Base-by-base conservation (phyloP, 2,888 invertebrate species). In the Rhamphomyia laevipes region DNA sequence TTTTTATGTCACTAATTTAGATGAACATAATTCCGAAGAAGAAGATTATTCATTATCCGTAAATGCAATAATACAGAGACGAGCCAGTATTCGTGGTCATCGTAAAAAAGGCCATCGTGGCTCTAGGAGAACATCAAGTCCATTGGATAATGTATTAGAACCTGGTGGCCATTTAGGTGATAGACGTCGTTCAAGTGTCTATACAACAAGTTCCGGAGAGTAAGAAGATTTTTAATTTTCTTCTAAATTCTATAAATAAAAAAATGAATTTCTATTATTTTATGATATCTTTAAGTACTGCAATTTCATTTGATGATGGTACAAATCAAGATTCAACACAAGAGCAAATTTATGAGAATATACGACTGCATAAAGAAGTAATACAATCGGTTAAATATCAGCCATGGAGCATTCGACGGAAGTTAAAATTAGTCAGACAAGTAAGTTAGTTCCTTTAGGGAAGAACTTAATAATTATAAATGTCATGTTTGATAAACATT, bases 341-440 rank as follows among this genome's bases (percentile, higher is more conserved):
- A 63, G 90, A 91, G 63, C 87, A 90, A 71, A 89, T 92, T 56
- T 86, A 86, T 63, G 91, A 91, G 68, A 92, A 90, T 62, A 84
- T 94, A 52, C 82, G 86, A 56, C 71, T 93, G 31, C 92, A 94
- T 68, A 93, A 93, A 66, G 93, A 94, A 68, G 89, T 94, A 1
- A 73, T 94, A 53, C 83, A 84, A 55, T 86, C 84, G 42, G 87
- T 92, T 12, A 89, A 88, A 61, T 80, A 86, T 61, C 88, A 90
- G 62, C 89, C 90, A 3, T 83, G 90, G 77, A 81, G 81, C 27
- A 84, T 91, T 77, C 73, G 85, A 47, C 78, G 86, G 59, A 92
- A 92, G 63, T 73, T 91, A 17, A 84, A 84, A 62, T 74, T 92
- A 43, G 87, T 89, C 9, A 76, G 84, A 59, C 81, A 82, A 74